Percentiles rank a stretch among this genome's conserved stretches.
These are phyloP conservation scores for Trichomycterus rosablanca DNA, from an alignment of 2,113 vertebrate genomes.

Conservation along the genomic window DNA sequence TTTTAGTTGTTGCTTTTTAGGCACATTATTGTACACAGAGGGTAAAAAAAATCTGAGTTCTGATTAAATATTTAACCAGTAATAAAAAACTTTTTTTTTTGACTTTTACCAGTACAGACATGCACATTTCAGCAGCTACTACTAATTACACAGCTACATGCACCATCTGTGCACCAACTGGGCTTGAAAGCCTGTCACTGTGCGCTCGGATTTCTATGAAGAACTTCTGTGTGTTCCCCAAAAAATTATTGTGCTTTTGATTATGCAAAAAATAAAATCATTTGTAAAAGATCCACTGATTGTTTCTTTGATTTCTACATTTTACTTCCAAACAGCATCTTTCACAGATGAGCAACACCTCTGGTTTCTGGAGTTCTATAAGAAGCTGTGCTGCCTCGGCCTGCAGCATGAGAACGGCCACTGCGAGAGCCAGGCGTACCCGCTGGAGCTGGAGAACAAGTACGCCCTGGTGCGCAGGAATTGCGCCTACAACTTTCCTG, in stretches of 20 bases:
- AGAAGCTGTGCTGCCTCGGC: constrained; percentile 81
- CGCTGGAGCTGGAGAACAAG: constrained; percentile 79
- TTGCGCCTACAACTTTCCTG: constrained; percentile 93
- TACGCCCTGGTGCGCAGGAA: constrained; percentile 83
- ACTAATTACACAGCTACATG: background rate
- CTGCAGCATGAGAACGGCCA: constrained; percentile 83
- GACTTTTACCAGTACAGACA: too few relatives aligned
- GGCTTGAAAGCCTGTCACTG: background rate
- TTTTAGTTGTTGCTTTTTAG: too few relatives aligned
- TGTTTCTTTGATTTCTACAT: background rate
- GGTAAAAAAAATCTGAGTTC: too few relatives aligned
- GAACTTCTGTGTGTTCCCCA: background rate
- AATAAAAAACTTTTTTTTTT: too few relatives aligned
- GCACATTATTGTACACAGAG: too few relatives aligned
- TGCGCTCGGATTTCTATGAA: background rate
- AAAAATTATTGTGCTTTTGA: constrained; percentile 2
- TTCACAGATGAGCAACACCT: constrained; percentile 87
- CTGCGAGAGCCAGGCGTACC: constrained; percentile 75
- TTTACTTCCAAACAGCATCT: constrained; percentile 63
- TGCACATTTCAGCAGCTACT: too few relatives aligned
- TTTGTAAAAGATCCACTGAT: background rate
- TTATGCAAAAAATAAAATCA: background rate
- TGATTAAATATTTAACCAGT: too few relatives aligned
- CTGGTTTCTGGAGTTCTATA: constrained; percentile 87
- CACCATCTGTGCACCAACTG: background rate